A percentile compares a stretch with the other conserved stretches of the same genome.
Conservation (phyloP, 30 jellyfish, hydroid and myxozoan species). For the Aurelia sp. region DNA sequence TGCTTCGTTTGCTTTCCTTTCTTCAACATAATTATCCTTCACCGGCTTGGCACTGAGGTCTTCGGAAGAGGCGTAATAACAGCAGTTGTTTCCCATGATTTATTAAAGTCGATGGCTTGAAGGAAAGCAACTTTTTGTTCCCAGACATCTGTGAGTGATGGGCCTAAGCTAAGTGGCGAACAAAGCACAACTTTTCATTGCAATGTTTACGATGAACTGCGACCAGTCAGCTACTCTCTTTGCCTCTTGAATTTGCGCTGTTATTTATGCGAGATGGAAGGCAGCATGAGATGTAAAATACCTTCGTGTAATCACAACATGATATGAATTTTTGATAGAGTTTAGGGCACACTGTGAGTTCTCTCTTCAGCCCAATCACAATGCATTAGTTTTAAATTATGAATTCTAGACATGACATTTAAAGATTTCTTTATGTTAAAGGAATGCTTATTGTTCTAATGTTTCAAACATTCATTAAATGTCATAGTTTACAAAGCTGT, state of each 20-base stretch:
- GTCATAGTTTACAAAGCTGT: too few species aligned
- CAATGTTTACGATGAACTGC: neutral
- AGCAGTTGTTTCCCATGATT: slow-evolving; percentile 92
- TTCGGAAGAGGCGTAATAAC: slow-evolving; percentile 87
- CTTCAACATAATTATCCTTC: slow-evolving; percentile 57
- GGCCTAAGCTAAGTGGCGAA: neutral
- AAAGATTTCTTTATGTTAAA: too few species aligned
- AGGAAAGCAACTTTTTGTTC: slow-evolving; percentile 25
- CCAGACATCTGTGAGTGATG: slow-evolving; percentile 44
- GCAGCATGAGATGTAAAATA: slow-evolving; percentile 48
- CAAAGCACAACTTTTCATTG: too few species aligned
- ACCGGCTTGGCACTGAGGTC: slow-evolving; percentile 63
- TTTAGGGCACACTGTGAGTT: too few species aligned
- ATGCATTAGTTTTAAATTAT: too few species aligned
- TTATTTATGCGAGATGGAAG: neutral
- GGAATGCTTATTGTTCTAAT: too few species aligned
- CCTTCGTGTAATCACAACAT: slow-evolving; percentile 49
- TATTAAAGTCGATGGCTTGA: slow-evolving; percentile 45
- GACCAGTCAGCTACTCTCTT: neutral
- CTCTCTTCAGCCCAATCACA: too few species aligned
- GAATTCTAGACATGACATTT: too few species aligned
- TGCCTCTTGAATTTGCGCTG: neutral
- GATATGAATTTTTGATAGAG: neutral
- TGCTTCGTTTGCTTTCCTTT: slow-evolving; percentile 52
- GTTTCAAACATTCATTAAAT: too few species aligned